phyloP scores from a whole-genome alignment of 2,113 vertebrate species.

The Bambusicola thoracicus region DNA sequence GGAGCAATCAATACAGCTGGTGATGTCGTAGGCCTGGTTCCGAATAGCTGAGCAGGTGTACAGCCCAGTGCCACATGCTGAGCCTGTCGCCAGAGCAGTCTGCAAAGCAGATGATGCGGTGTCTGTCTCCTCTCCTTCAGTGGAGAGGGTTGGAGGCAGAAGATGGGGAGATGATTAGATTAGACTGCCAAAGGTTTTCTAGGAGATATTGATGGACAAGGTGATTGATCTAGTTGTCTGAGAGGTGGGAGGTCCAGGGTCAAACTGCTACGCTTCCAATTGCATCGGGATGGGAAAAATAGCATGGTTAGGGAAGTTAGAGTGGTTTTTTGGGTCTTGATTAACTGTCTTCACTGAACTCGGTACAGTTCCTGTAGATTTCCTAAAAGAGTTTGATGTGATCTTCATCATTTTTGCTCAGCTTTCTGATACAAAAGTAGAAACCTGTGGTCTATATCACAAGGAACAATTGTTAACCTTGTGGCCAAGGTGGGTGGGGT shows the following conservation, averaged over 20 bases:
- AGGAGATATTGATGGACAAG: background rate
- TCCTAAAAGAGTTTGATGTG: background rate
- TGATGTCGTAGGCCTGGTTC: background rate
- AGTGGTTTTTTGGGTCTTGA: background rate
- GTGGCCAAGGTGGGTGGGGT: background rate
- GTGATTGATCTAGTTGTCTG: background rate
- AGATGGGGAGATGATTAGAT: background rate
- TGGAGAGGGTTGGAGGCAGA: background rate
- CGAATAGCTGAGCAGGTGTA: background rate
- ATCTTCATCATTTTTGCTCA: background rate
- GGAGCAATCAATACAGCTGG: background rate
- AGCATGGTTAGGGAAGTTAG: background rate
- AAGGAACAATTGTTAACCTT: background rate
- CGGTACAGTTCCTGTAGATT: background rate
- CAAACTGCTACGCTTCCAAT: background rate
- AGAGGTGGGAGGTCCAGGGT: background rate
- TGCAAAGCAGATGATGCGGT: background rate
- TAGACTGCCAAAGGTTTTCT: background rate
- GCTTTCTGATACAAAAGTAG: background rate
- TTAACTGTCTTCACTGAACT: background rate
- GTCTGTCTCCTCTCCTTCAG: background rate
- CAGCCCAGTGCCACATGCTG: background rate
- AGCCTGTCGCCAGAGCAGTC: background rate
- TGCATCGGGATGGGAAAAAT: background rate
- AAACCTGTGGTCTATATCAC: fast-evolving